Evolutionary conservation across 2,888 invertebrate species (phyloP).

Genomic region (Ophion costatus): DNA sequence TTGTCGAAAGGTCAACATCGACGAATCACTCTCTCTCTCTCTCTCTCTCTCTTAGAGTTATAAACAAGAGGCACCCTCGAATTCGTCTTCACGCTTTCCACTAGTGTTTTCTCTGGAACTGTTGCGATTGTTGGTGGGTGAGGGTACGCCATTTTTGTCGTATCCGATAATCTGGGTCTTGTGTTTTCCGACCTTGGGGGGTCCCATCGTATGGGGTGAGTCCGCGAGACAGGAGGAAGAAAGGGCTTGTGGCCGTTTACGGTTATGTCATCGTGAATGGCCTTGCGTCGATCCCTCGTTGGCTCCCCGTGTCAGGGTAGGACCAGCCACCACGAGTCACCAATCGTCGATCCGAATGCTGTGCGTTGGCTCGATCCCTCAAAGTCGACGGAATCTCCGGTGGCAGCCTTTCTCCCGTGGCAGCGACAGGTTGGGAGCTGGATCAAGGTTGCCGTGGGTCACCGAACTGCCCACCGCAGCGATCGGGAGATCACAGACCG

Average conservation of each 20-base stretch:
- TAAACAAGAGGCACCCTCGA: background rate
- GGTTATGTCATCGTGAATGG: background rate
- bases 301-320: too few relatives aligned
- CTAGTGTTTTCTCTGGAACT: background rate
- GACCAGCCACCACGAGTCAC: too few relatives aligned
- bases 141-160: too few relatives aligned
- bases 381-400: background rate
- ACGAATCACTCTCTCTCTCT: background rate
- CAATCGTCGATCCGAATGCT: background rate
- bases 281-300: background rate
- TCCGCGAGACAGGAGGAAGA: too few relatives aligned
- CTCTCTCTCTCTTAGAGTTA: background rate
- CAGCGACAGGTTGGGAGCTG: background rate
- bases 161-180: too few relatives aligned
- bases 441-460: too few relatives aligned
- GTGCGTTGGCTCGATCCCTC: background rate
- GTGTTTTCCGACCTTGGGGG: too few relatives aligned
- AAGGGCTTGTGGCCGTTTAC: too few relatives aligned
- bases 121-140: too few relatives aligned
- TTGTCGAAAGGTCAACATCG: constrained; percentile 44
- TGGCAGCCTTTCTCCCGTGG: background rate
- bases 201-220: too few relatives aligned
- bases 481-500: too few relatives aligned
- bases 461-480: too few relatives aligned
- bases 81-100: background rate